phyloP scores from a whole-genome alignment of 2,797 vertebrate genomes.

The Antennarius maculatus region DNA sequence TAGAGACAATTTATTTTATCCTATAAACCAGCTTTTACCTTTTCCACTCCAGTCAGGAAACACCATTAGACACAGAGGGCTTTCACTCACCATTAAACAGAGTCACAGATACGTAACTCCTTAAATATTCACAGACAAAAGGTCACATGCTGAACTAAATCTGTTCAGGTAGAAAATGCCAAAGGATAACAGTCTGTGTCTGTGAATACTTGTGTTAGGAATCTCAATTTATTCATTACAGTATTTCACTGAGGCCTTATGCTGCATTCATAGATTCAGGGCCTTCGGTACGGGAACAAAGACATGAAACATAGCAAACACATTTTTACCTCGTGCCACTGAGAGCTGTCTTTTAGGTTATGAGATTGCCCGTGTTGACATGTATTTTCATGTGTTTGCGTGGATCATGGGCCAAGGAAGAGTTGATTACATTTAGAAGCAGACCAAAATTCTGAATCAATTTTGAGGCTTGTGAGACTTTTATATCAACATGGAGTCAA shows the following conservation, averaged over 20 bases:
- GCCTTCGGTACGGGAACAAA: slow-evolving; percentile 28
- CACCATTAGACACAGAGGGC: slow-evolving; percentile 42
- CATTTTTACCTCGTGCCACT: not conserved
- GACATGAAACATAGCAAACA: slow-evolving; percentile 43
- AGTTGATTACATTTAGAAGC: too few relatives aligned
- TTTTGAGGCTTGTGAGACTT: too few relatives aligned
- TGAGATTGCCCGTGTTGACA: too few relatives aligned
- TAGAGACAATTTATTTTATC: slow-evolving; percentile 53
- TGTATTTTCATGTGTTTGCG: too few relatives aligned
- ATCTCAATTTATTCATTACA: slow-evolving; percentile 28
- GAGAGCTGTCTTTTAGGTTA: too few relatives aligned
- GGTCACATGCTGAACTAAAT: slow-evolving; percentile 54
- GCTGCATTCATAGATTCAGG: slow-evolving; percentile 35
- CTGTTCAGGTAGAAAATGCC: slow-evolving; percentile 62
- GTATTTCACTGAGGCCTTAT: slow-evolving; percentile 22
- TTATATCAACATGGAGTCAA: too few relatives aligned
- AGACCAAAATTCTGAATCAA: too few relatives aligned
- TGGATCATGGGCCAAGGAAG: too few relatives aligned
- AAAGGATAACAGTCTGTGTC: slow-evolving; percentile 45
- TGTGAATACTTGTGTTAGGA: slow-evolving; percentile 37
- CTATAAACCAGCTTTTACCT: slow-evolving; percentile 47
- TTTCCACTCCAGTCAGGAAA: slow-evolving; percentile 36
- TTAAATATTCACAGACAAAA: slow-evolving; percentile 63
- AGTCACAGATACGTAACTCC: slow-evolving; percentile 55
- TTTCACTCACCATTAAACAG: slow-evolving; percentile 58